Base-by-base conservation (phyloP, 1,140 invertebrate genomes). In the Dinoponera quadriceps region DNA sequence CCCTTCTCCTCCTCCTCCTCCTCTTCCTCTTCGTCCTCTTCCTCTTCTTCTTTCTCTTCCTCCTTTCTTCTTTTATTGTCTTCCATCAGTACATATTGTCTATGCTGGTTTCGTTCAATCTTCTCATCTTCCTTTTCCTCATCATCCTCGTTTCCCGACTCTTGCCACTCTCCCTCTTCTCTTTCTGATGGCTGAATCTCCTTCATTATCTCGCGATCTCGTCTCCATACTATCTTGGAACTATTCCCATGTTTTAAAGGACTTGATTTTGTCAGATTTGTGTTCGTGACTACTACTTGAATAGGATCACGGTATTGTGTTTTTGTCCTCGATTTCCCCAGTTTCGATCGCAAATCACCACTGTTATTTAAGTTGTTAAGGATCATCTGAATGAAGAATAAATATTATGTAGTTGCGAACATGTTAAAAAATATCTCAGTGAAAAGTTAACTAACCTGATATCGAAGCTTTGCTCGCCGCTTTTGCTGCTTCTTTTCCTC, bases 401-500 rank as follows among this genome's bases (percentile, higher is more conserved):
- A 44, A 38, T 51, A 73, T 44, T 16, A 63, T 82, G 59, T 72
- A 33, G 60, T 63, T 84, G 38, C 2, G n/a, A 73, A 59, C 3
- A 68, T 62, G 68, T 25, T 66, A 78, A 72, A 51, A 62, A 25
- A 73, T 72, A 75, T 68, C 84, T 5, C 60, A 82, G 38, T 60
- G 25, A 55, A 65, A 63, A 14, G 11, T 25, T 18, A 16, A 82
- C 87, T 65, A 38, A 91, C 89, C 62, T 91, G 83, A 38, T 85
- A 83, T 38, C 83, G 73, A 38, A 89, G 66, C 27, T 92, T 91
- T 0, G 87, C 85, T 2, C 90, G 89, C n/a, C 91, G 90, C 57
- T 92, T 94, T 18, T 94, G 80, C 29, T 95, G 94, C 91, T 96
- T 96, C 84, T 95, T 95, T 91, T 97, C 97, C 92, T 97, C 96